These are phyloP conservation scores for Rhopalosiphum nymphaeae DNA, from an alignment of 2,888 invertebrate genomes.

Conservation along the genomic window DNA sequence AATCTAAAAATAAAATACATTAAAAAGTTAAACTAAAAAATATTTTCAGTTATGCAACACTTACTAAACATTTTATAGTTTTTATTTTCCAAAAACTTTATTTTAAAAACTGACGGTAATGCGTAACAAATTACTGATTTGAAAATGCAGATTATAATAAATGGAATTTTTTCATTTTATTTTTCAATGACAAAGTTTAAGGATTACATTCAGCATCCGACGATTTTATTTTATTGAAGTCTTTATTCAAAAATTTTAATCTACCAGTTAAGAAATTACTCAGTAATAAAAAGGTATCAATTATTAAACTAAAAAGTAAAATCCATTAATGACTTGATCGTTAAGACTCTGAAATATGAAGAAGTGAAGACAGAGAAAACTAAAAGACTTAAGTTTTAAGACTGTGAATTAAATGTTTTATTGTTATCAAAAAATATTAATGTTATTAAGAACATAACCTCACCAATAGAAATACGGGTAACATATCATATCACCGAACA, in stretches of 20 bases:
- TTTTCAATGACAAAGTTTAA: neutral
- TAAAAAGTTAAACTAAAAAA: neutral
- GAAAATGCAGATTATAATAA: neutral
- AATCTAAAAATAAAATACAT: conserved; percentile 27
- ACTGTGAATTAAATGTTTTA: neutral
- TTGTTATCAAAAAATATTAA: neutral
- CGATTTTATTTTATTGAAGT: neutral
- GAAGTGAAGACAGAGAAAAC: too few relatives aligned
- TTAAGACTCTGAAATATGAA: too few relatives aligned
- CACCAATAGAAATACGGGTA: neutral
- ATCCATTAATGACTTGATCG: too few relatives aligned
- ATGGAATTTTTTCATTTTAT: neutral
- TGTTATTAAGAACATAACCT: conserved; percentile 19
- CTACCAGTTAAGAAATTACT: neutral
- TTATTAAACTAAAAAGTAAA: too few relatives aligned
- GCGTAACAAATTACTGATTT: neutral
- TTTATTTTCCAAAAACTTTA: neutral
- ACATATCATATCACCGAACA: neutral
- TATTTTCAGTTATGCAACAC: neutral
- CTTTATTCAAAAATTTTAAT: neutral
- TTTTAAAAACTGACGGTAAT: neutral
- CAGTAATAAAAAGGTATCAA: neutral
- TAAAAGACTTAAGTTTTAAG: neutral
- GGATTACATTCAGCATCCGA: too few relatives aligned
- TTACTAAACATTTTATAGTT: conserved; percentile 44